phyloP scores from a whole-genome alignment of 2,797 vertebrate genomes.

The Podarcis siculus region DNA sequence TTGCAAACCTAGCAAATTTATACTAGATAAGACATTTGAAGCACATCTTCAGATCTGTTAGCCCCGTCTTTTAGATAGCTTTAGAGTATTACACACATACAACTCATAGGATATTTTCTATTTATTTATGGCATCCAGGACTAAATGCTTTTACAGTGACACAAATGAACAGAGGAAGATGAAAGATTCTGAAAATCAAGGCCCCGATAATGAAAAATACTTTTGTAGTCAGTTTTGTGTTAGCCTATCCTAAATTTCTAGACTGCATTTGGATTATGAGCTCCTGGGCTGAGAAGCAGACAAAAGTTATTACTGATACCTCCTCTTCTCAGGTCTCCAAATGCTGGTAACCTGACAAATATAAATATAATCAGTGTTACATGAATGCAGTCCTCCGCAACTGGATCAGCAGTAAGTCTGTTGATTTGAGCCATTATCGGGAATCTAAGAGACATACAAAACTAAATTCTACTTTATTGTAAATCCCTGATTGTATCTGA shows the following conservation, averaged over 20 bases:
- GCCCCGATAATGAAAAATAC: not conserved
- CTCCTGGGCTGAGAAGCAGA: constrained; percentile 11
- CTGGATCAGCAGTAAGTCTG: not conserved
- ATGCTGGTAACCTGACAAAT: constrained; percentile 23
- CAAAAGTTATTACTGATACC: not conserved
- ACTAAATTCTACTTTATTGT: constrained; percentile 63
- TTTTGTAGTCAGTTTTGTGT: not conserved
- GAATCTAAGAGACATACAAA: constrained; percentile 37
- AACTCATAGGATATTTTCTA: not conserved
- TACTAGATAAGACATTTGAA: not conserved
- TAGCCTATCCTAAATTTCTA: constrained; percentile 7
- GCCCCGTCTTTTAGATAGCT: too few relatives aligned
- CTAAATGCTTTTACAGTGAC: constrained; percentile 3
- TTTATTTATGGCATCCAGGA: not conserved
- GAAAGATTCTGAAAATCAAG: not conserved
- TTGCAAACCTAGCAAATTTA: not conserved
- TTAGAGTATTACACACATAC: not conserved
- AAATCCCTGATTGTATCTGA: constrained; percentile 59
- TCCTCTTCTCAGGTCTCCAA: constrained; percentile 37
- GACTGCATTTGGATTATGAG: constrained; percentile 25
- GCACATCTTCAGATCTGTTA: not conserved
- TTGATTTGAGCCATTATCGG: constrained; percentile 31
- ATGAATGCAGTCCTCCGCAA: not conserved
- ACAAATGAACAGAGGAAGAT: not conserved
- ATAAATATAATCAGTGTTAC: constrained; percentile 14